Percentiles rank a stretch among this genome's conserved stretches.
Evolutionary conservation across 2,797 vertebrate species (phyloP).

Genomic region (Antennarius maculatus): DNA sequence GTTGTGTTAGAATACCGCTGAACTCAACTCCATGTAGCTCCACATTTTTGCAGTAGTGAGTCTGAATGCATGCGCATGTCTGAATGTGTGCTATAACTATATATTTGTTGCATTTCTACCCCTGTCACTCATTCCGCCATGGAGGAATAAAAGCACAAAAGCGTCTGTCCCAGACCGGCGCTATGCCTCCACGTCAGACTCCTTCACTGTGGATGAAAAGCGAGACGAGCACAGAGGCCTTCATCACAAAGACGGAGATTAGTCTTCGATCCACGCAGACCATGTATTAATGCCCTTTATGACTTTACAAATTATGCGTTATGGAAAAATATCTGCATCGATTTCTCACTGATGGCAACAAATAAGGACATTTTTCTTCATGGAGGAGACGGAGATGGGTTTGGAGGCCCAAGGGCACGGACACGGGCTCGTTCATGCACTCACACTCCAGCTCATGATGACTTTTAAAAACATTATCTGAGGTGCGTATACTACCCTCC

Average conservation of each 20-base stretch:
- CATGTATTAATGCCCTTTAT: slow-evolving; percentile 75
- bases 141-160: slow-evolving; percentile 29
- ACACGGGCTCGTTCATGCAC: slow-evolving; percentile 6
- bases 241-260: slow-evolving; percentile 57
- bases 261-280: slow-evolving; percentile 55
- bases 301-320: slow-evolving; percentile 74
- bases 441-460: not conserved
- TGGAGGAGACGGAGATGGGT: slow-evolving; percentile 70
- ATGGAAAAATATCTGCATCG: slow-evolving; percentile 83
- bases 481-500: slow-evolving; percentile 6
- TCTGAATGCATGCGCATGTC: slow-evolving; percentile 33
- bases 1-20: slow-evolving; percentile 6
- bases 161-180: not conserved
- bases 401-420: slow-evolving; percentile 70
- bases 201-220: not conserved
- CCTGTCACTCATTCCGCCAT: slow-evolving; percentile 53
- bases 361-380: slow-evolving; percentile 86
- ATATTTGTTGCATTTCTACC: slow-evolving; percentile 63
- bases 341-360: slow-evolving; percentile 82
- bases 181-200: slow-evolving; percentile 17
- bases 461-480: not conserved
- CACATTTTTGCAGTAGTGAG: slow-evolving; percentile 11
- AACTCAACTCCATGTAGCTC: slow-evolving; percentile 13
- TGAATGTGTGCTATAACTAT: slow-evolving; percentile 27
- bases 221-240: slow-evolving; percentile 12